Conservation (phyloP, 2,797 vertebrate species). For the Triplophysa bombifrons region DNA sequence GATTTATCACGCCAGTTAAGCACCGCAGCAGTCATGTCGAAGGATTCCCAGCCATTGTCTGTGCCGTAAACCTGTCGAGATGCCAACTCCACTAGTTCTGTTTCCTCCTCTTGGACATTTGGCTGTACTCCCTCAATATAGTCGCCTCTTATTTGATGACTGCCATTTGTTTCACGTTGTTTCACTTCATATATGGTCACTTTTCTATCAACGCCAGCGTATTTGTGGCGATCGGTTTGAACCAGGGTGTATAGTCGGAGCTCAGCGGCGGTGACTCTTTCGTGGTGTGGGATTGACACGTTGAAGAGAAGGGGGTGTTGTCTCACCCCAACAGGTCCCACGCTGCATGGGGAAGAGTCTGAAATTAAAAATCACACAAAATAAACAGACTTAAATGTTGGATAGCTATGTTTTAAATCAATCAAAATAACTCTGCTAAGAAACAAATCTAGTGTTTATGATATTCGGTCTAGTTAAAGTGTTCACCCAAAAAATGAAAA, state of each 20-base stretch:
- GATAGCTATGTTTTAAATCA: background rate
- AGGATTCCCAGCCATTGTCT: conserved; percentile 91
- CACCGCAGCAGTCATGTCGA: conserved; percentile 87
- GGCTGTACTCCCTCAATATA: conserved; percentile 50
- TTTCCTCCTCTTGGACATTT: conserved; percentile 46
- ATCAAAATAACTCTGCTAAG: no score
- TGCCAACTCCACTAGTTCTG: conserved; percentile 76
- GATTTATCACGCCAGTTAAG: conserved; percentile 82
- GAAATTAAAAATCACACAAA: conserved; percentile 51
- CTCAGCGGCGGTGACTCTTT: conserved; percentile 88
- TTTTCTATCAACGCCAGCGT: conserved; percentile 85
- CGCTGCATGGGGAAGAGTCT: conserved; percentile 83
- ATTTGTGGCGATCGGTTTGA: conserved; percentile 85
- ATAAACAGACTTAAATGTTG: background rate
- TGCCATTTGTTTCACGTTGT: conserved; percentile 56
- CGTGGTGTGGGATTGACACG: conserved; percentile 90
- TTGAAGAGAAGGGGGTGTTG: conserved; percentile 94
- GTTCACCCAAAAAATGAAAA: no score
- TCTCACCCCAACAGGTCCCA: conserved; percentile 78
- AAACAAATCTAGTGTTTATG: no score
- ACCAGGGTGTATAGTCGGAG: conserved; percentile 93
- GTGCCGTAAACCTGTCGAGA: conserved; percentile 88
- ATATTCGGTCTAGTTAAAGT: no score
- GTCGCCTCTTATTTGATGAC: conserved; percentile 47
- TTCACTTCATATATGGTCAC: conserved; percentile 89